Base-by-base conservation (phyloP, 2,113 vertebrate species). In the Petrocephalus microphthalmus region DNA sequence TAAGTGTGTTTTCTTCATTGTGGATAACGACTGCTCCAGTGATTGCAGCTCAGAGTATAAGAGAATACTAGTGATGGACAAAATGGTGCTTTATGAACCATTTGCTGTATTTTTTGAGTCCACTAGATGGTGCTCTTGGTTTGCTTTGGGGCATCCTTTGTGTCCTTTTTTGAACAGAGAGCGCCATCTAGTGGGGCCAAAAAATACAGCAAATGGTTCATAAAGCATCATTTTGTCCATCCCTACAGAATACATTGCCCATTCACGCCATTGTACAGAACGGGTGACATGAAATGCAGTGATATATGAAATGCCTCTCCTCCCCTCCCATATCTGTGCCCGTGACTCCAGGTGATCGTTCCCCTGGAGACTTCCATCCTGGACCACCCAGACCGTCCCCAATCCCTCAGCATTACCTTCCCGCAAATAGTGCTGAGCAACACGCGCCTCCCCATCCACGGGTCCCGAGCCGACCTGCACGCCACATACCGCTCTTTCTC, bases 361-460 rank as follows among this genome's bases (percentile, higher is more conserved):
- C 98, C 98, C 0, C 94, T 99, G 92, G 97, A 98, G 91, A 97
- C 96, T 87, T 97, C 96, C 89, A 96, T 97, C 60, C 33, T 94
- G 37, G 97, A 97, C 5, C 96, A 96, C 85, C 94, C 89, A 0
- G 97, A 99, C 85, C 97, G 98, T 11, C 98, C 98, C 0, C 97
- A 92, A 92, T 91, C 93, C 0, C 95, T 99, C 8, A 96, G 94
- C 86, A 74, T 98, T 20, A 94, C 92, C 52, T 84, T 91, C 0
- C 93, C 96, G 0, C 94, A 96, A 89, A 86, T 96, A 91, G 94
- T 93, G 1, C 92, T 96, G 85, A 99, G 97, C 91, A 99, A 99
- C 93, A 98, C 98, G 0, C 97, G 96, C 22, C 96, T 97, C 3
- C 96, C 94, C 57, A 95, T 86, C 96, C 88, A 86, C 56, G 33